A percentile compares a stretch with the other conserved stretches of the same genome.
Conservation (phyloP, 2,113 vertebrate genomes). For the Irena cyanogastra region DNA sequence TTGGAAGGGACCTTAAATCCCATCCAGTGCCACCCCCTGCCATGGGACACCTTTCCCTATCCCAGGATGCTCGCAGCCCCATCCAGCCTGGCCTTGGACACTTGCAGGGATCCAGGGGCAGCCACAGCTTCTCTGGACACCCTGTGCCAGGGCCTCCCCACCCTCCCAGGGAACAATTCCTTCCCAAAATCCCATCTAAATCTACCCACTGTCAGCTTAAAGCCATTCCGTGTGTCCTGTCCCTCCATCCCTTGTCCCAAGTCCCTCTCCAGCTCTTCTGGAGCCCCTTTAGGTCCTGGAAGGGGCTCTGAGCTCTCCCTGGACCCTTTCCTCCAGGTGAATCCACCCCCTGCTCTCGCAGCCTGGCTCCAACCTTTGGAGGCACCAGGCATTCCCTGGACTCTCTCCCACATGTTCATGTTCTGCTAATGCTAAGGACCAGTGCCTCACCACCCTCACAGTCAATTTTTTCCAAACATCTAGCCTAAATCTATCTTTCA, state of each 20-base stretch:
- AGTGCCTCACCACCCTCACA: too few species aligned
- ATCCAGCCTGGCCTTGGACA: not conserved
- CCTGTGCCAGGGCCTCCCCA: not conserved
- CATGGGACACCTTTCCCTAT: not conserved
- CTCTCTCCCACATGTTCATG: not conserved
- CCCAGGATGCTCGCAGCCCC: not conserved
- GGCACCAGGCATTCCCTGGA: not conserved
- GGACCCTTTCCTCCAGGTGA: not conserved
- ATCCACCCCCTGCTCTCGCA: not conserved
- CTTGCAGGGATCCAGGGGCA: not conserved
- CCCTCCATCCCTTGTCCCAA: not conserved
- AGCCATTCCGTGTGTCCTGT: not conserved
- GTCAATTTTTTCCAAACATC: not conserved
- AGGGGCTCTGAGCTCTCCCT: not conserved
- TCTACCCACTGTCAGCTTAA: not conserved
- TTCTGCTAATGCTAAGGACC: not conserved
- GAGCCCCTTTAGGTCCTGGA: not conserved
- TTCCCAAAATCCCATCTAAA: fast-evolving
- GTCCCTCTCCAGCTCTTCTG: not conserved
- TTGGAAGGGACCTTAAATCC: not conserved
- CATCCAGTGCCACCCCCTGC: fast-evolving
- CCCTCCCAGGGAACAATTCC: not conserved
- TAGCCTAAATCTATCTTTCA: not conserved
- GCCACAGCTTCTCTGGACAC: not conserved
- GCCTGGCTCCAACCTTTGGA: not conserved